Evolutionary conservation across 2,888 invertebrate genomes (phyloP).

Genomic region (Phania funesta): DNA sequence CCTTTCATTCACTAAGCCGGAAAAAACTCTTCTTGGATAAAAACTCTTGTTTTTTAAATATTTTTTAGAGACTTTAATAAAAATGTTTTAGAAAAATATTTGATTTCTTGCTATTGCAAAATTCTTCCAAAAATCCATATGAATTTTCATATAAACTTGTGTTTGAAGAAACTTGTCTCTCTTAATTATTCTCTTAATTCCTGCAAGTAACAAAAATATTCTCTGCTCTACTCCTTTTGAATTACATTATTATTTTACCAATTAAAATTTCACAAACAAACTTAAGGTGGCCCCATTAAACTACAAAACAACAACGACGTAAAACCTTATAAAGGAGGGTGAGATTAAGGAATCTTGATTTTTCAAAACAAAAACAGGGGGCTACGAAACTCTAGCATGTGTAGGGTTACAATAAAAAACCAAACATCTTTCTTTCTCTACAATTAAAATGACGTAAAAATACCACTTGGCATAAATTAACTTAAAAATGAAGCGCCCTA

Average conservation of each 20-base stretch:
- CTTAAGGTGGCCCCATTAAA: conserved; percentile 23
- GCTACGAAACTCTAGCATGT: conserved; percentile 9
- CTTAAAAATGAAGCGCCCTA: conserved; percentile 47
- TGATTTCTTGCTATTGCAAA: too few species aligned
- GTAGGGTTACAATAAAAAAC: conserved; percentile 12
- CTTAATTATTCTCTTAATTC: too few species aligned
- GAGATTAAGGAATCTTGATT: conserved; percentile 41
- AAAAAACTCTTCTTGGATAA: too few species aligned
- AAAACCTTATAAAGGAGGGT: not conserved
- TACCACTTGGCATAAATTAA: conserved; percentile 69
- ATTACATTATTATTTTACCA: conserved; percentile 51
- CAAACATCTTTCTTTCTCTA: conserved; percentile 39
- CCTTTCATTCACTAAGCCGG: too few species aligned
- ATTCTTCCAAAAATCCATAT: too few species aligned
- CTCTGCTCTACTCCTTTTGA: not conserved
- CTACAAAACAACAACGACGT: not conserved
- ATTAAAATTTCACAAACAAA: conserved; percentile 56
- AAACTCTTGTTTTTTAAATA: too few species aligned
- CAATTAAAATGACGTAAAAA: conserved; percentile 65
- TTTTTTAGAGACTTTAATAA: too few species aligned
- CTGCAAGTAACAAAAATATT: conserved; percentile 4
- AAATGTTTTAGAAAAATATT: too few species aligned
- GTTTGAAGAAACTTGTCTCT: too few species aligned
- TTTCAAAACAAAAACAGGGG: not conserved
- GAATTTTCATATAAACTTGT: too few species aligned